Conservation (phyloP, 2,888 invertebrate species). For the Eupithecia subfuscata region DNA sequence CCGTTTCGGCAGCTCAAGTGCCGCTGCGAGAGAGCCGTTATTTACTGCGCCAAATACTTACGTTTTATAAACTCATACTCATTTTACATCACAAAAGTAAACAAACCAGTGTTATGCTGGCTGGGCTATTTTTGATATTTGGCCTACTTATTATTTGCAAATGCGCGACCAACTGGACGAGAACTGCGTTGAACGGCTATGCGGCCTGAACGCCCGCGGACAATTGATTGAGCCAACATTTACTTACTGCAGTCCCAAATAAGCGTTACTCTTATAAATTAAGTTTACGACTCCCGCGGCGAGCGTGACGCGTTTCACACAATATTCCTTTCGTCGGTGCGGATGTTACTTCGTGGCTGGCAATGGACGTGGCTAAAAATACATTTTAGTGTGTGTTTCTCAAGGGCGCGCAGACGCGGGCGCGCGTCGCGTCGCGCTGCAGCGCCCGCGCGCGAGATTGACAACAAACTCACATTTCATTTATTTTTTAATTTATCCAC, state of each 20-base stretch:
- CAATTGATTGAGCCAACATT: slow-evolving; percentile 53
- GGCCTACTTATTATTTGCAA: slow-evolving; percentile 39
- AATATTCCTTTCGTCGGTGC: slow-evolving; percentile 69
- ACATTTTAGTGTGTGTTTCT: slow-evolving; percentile 78
- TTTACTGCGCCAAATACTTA: not conserved
- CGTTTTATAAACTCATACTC: slow-evolving; percentile 8
- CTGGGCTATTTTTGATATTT: slow-evolving; percentile 37
- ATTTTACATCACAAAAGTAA: slow-evolving; percentile 35
- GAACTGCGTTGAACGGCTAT: slow-evolving; percentile 11
- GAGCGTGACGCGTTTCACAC: slow-evolving; percentile 59
- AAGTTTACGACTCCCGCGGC: slow-evolving; percentile 57
- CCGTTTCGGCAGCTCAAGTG: not conserved
- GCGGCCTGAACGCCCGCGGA: slow-evolving; percentile 29
- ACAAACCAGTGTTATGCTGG: slow-evolving; percentile 35
- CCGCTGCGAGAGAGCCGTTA: not conserved
- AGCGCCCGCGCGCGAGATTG: slow-evolving; percentile 23
- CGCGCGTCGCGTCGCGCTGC: slow-evolving; percentile 37
- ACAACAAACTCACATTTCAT: slow-evolving; percentile 23
- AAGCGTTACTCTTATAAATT: slow-evolving; percentile 57
- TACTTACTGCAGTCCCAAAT: slow-evolving; percentile 56
- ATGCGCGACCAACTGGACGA: slow-evolving; percentile 12
- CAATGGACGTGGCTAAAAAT: slow-evolving; percentile 79
- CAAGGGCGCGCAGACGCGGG: slow-evolving; percentile 66
- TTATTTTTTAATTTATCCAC: slow-evolving; percentile 60
- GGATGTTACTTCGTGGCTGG: slow-evolving; percentile 76